phyloP scores from a whole-genome alignment of 1,140 invertebrate genomes.

The Spodoptera frugiperda region DNA sequence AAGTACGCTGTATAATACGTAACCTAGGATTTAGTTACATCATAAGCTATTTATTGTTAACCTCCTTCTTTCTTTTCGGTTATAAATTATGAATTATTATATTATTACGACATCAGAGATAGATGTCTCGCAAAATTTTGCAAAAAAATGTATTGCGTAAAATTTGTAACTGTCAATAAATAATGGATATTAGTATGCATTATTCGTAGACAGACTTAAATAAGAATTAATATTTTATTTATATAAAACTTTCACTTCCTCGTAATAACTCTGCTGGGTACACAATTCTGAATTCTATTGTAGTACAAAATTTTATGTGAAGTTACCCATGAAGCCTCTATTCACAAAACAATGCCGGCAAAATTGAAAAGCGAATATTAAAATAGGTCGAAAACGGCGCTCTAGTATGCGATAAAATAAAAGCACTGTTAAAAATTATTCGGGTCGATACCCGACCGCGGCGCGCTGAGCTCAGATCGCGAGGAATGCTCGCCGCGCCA shows the following conservation, averaged over 20 bases:
- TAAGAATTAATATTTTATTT: not conserved
- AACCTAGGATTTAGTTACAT: no score
- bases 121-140: constrained; percentile 5
- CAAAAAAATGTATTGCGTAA: constrained; percentile 8
- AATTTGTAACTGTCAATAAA: constrained; percentile 3
- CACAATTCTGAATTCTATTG: not conserved
- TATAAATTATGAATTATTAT: not conserved
- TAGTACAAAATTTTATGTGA: not conserved
- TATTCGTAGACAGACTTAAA: not conserved
- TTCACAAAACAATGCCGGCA: constrained; percentile 1
- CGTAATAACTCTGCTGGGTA: not conserved
- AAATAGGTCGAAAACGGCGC: constrained; percentile 10
- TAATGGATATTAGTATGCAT: not conserved
- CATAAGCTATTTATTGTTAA: not conserved
- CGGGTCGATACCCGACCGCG: constrained; percentile 12
- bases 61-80: not conserved
- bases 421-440: constrained; percentile 36
- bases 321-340: not conserved
- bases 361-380: constrained; percentile 31
- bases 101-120: constrained; percentile 19
- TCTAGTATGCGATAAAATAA: constrained; percentile 31
- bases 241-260: not conserved
- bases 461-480: not conserved
- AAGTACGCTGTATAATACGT: no score
- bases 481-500: constrained; percentile 29